Base-by-base conservation (phyloP, 1,140 invertebrate species). In the Nephotettix cincticeps region DNA sequence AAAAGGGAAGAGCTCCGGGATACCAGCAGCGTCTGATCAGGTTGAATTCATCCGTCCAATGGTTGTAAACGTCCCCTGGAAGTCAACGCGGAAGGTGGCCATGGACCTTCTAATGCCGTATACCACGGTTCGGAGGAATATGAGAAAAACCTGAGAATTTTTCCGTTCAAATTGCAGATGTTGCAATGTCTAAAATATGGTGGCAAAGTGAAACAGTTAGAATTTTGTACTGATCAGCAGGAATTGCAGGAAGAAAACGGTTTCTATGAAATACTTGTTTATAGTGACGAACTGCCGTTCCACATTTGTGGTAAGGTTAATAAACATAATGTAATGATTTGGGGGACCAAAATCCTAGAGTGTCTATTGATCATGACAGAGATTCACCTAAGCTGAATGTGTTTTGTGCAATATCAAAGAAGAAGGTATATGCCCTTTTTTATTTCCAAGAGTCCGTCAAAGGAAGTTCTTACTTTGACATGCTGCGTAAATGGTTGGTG, bases 1-100 rank as follows among this genome's bases (percentile, higher is more conserved):
- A 61, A 61, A 61, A 61, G 56, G 27, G 28, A 61, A 61, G 47
- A 51, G 25, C 56, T 61, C 56, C 21, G 56, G 56, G 23, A 61
- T 21, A 61, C 25, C 56, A 61, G 25, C 56, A 23, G 28, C 56
- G 25, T 61, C 56, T 61, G 56, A 61, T 27, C 47, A 54, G 47
- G 47, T 54, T 54, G 47, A 54, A 21, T 6, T 54, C 6, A 23
- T 61, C 56, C 56, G 27, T 61, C 2, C 27, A 61, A 29, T 6
- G 13, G 56, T 61, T 61, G 56, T 25, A 61, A 25, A 61, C 56
- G 28, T 25, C 6, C 56, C 25, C 6, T 27, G 56, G 56, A 61
- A 27, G 28, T 61, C 56, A 61, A 61, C 27, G 56, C 56, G 56
- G 56, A 61, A n/a, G 56, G 56, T 61, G 56, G 27, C 23, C 28